Evolutionary conservation across 2,888 invertebrate genomes (phyloP).

Genomic region (Crepidodera aurea): DNA sequence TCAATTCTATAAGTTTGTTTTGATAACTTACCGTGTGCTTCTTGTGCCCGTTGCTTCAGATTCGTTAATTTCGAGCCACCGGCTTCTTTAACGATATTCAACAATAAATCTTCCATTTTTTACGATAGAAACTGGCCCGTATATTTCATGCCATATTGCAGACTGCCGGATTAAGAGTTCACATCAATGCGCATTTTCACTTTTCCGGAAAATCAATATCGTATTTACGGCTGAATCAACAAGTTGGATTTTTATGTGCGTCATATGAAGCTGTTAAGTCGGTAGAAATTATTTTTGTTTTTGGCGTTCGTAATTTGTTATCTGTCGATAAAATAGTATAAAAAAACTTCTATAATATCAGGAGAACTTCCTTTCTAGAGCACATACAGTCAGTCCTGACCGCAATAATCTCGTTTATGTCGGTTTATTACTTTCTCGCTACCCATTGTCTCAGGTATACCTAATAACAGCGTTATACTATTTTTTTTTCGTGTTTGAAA

Average conservation of each 20-base stretch:
- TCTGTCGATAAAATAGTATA: constrained; percentile 5
- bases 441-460: too few species aligned
- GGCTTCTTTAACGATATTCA: constrained; percentile 86
- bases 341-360: constrained; percentile 8
- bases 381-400: too few species aligned
- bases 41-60: constrained; percentile 84
- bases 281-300: not conserved
- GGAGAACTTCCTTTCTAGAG: not conserved
- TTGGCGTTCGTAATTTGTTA: not conserved
- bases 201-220: constrained; percentile 39
- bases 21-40: constrained; percentile 77
- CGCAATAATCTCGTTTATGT: too few species aligned
- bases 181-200: constrained; percentile 38
- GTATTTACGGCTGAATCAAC: constrained; percentile 28
- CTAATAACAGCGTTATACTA: too few species aligned
- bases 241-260: constrained; percentile 25
- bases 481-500: too few species aligned
- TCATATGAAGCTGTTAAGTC: constrained; percentile 7
- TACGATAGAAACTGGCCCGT: not conserved
- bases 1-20: too few species aligned
- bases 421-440: too few species aligned
- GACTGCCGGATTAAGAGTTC: not conserved
- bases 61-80: constrained; percentile 78
- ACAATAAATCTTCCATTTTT: constrained; percentile 87
- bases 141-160: constrained; percentile 21